Conservation (phyloP, 2,113 vertebrate genomes). For the Lepisosteus osseus region DNA sequence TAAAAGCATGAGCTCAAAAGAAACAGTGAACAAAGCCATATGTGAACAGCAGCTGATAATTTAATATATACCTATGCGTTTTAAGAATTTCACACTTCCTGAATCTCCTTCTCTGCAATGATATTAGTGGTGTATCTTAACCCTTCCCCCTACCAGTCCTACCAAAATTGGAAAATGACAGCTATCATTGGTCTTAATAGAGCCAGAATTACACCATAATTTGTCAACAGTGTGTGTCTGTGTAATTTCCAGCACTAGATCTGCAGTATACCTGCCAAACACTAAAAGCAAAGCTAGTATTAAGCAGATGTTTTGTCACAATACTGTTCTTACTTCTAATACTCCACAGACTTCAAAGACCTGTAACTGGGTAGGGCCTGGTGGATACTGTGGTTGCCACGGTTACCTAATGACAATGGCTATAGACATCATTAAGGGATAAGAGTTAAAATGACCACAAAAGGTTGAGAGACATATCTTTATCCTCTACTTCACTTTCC, state of each 20-base stretch:
- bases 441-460: conserved; percentile 14
- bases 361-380: background rate
- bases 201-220: background rate
- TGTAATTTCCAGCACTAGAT: conserved; percentile 14
- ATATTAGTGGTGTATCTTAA: conserved; percentile 9
- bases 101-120: background rate
- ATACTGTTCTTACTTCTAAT: background rate
- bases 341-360: background rate
- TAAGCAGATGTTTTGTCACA: conserved; percentile 19
- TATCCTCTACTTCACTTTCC: conserved; percentile 28
- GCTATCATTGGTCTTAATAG: background rate
- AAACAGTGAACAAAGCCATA: background rate
- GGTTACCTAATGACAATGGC: background rate
- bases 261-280: background rate
- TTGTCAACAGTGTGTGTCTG: conserved; percentile 12
- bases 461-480: conserved; percentile 39
- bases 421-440: background rate
- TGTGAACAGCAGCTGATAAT: background rate
- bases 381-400: background rate
- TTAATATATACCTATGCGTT: background rate
- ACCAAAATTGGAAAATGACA: background rate
- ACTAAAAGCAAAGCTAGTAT: conserved; percentile 8
- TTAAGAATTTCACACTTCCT: conserved; percentile 1
- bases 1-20: conserved; percentile 1
- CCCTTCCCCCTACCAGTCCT: conserved; percentile 4